A percentile compares a stretch with the other conserved stretches of the same genome.
Conservation (phyloP, 2,797 vertebrate genomes). For the Orestias chungarensis region DNA sequence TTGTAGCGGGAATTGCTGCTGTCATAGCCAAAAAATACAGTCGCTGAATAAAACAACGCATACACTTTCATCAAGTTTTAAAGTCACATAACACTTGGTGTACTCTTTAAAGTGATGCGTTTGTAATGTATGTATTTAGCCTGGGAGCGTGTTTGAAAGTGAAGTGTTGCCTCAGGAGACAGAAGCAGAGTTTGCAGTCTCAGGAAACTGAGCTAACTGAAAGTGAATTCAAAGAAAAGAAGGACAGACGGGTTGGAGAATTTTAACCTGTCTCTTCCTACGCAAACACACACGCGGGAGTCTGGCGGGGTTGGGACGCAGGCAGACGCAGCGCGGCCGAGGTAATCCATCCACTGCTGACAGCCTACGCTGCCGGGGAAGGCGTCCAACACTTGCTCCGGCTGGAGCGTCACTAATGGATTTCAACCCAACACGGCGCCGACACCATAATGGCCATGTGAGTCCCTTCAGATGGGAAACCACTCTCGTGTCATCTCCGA, state of each 20-base stretch:
- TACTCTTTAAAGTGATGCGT: not conserved
- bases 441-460: conserved; percentile 55
- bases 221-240: not conserved
- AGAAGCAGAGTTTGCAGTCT: conserved; percentile 1
- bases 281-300: conserved; percentile 34
- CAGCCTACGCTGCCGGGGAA: conserved; percentile 54
- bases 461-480: conserved; percentile 60
- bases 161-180: not conserved
- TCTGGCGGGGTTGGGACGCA: conserved; percentile 37
- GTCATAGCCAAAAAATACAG: not conserved
- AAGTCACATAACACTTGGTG: not conserved
- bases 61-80: not conserved
- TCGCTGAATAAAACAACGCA: not conserved
- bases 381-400: conserved; percentile 28
- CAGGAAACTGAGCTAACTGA: not conserved
- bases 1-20: not conserved
- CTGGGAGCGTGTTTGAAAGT: conserved; percentile 3
- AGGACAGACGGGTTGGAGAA: not conserved
- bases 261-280: conserved; percentile 26
- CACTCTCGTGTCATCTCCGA: conserved; percentile 47
- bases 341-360: conserved; percentile 75
- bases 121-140: conserved; percentile 2
- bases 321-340: conserved; percentile 47
- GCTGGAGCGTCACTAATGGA: conserved; percentile 66
- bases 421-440: conserved; percentile 42